Base-by-base conservation (phyloP, 1,140 invertebrate species). In the Apolygus lucorum region DNA sequence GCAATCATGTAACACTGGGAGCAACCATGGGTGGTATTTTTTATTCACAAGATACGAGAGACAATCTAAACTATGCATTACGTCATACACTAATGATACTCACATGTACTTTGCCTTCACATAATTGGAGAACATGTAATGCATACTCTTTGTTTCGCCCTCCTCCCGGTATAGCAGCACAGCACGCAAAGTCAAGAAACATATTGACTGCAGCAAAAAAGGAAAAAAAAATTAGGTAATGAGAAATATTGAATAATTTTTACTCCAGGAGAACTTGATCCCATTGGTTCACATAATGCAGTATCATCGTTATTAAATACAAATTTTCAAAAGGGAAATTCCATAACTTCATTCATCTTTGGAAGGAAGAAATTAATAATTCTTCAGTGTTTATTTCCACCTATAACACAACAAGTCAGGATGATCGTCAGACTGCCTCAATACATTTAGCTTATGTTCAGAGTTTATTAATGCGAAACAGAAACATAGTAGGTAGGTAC, bases 81-180 rank as follows among this genome's bases (percentile, higher is more conserved):
- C n/a, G n/a, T n/a, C n/a, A n/a, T n/a, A n/a, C n/a, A 25, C 26
- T 63, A 17, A 8, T 25, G 27, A 59, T 59, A 79, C 81, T 82
- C 80, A 94, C 91, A 76, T 91, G 87, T 72, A 96, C 88, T 80
- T 95, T 90, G 71, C 94, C 95, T 70, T 88, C 85, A 75, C 88
- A 90, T 79, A 93, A 86, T 73, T 92, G 87, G 70, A 99, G 81
- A 52, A 96, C 83, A 78, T 97, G 92, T 72, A 98, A 84, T 70
- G 95, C 95, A 77, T 93, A 92, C 80, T 99, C 96, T 76, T 95
- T 92, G 79, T 96, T 96, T 77, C 91, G 87, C 69, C 93, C 94
- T 72, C 91, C 92, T 68, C 92, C 90, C 28, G 91, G 91, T 72
- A 95, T 87, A 69, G 91, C 91, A 66, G 92, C 90, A 77, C 92